Conservation (phyloP, 2,113 vertebrate species). For the Cnemophilus loriae region DNA sequence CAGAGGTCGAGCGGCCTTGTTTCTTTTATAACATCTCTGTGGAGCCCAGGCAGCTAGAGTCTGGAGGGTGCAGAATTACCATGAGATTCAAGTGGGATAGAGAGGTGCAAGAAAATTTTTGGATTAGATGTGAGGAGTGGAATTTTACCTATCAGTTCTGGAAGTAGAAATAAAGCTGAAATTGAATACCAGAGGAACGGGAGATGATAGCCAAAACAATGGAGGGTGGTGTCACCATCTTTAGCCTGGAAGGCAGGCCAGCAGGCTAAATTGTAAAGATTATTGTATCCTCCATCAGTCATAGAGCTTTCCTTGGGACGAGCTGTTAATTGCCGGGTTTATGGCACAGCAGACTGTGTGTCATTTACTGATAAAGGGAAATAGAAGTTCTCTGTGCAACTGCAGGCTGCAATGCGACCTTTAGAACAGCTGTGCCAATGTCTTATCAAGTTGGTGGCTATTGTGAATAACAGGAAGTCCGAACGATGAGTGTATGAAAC, state of each 20-base stretch:
- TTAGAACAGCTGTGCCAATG: background rate
- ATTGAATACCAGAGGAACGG: background rate
- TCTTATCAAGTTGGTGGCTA: background rate
- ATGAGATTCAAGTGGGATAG: background rate
- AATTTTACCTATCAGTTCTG: background rate
- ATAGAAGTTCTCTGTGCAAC: background rate
- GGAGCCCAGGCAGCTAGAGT: background rate
- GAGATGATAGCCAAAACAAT: background rate
- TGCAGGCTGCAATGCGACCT: background rate
- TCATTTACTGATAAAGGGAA: background rate
- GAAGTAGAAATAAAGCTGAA: background rate
- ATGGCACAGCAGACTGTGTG: background rate
- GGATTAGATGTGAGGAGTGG: background rate
- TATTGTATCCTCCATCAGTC: background rate
- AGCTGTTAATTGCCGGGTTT: background rate
- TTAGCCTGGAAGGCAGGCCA: background rate
- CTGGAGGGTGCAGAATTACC: background rate
- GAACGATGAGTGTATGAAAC: background rate
- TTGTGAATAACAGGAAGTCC: background rate
- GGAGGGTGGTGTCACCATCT: background rate
- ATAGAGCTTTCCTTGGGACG: background rate
- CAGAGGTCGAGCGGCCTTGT: rapidly evolving
- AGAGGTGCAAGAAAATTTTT: background rate
- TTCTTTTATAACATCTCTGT: background rate
- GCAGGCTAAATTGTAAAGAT: background rate